Evolutionary conservation across 2,797 vertebrate genomes (phyloP), one percentile per base, ranked within the genome.

Genomic region (Rhinatrema bivittatum): DNA sequence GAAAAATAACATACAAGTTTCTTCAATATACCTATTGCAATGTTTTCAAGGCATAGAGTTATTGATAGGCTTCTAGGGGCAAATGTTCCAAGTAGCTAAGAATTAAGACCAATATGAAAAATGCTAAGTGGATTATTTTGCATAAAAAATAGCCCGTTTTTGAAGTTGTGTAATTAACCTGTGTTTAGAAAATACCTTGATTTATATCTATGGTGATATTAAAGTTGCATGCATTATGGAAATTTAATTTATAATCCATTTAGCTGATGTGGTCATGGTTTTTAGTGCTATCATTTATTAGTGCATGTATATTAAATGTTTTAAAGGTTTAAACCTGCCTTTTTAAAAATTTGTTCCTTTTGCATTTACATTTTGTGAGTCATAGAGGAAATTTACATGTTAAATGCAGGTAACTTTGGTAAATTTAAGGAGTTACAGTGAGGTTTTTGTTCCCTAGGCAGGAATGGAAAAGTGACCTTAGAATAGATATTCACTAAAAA

Each of bases 211-310:
- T 49, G 67, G 92, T 86, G 91, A 87, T 94, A 84, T 97, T 93
- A 88, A 80, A 75, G 81, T 90, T 91, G 89, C 89, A 91, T 93
- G 78, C 90, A 92, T 97, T 97, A 98, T 96, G 92, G 92, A 96
- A 89, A 96, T 96, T 92, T 89, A 95, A 97, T 97, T 97, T 98
- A 97, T 96, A 96, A 97, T 94, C 91, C 94, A 97, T 98, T 97
- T 97, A 91, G 90, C 92, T 95, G 92, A 95, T 97, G 95, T 74
- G 86, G 72, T 88, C 88, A 78, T 87, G 84, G 88, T 89, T 91
- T 89, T 91, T 89, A 97, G 88, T 84, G 84, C 87, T 78, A 89
- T 93, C 90, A 91, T 92, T 98, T 94, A 94, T 96, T 92, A 89
- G 78, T 85, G 80, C 83, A 82, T 87, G 89, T 89, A 85, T 93